Evolutionary conservation across 2,113 vertebrate genomes (phyloP).

Genomic region (Clarias batrachus): DNA sequence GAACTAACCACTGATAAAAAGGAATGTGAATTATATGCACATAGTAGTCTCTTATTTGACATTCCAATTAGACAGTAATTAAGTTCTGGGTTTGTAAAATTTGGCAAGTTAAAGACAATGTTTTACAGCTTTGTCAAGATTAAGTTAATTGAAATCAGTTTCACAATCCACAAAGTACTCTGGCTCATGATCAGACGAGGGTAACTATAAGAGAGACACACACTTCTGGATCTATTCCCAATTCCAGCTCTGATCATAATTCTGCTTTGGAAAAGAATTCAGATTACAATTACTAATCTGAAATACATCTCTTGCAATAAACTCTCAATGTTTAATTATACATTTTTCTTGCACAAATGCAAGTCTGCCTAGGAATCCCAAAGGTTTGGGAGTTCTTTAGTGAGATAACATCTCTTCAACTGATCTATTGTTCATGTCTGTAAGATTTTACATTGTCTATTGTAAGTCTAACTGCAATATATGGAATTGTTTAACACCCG

Average conservation of each 20-base stretch:
- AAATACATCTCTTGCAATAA: neutral
- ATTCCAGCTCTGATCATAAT: neutral
- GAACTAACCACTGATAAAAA: slow-evolving; percentile 26
- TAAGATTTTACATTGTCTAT: neutral
- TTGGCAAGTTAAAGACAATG: neutral
- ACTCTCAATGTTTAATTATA: neutral
- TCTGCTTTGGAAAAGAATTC: neutral
- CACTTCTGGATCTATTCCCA: neutral
- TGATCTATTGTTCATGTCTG: neutral
- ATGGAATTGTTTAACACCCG: slow-evolving; percentile 6
- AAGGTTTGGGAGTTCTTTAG: neutral
- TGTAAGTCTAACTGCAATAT: neutral
- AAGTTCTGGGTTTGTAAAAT: slow-evolving; percentile 5
- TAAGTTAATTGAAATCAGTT: neutral
- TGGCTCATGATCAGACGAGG: neutral
- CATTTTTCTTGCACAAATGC: neutral
- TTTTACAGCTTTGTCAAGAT: slow-evolving; percentile 27
- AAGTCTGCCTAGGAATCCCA: neutral
- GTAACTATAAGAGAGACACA: neutral
- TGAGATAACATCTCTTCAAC: neutral
- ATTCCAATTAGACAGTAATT: neutral
- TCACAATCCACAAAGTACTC: neutral
- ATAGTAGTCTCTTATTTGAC: slow-evolving; percentile 2
- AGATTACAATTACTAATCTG: neutral
- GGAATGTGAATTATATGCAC: slow-evolving; percentile 33